Conservation (phyloP, 1,140 invertebrate species). For the Heterodera carotae region DNA sequence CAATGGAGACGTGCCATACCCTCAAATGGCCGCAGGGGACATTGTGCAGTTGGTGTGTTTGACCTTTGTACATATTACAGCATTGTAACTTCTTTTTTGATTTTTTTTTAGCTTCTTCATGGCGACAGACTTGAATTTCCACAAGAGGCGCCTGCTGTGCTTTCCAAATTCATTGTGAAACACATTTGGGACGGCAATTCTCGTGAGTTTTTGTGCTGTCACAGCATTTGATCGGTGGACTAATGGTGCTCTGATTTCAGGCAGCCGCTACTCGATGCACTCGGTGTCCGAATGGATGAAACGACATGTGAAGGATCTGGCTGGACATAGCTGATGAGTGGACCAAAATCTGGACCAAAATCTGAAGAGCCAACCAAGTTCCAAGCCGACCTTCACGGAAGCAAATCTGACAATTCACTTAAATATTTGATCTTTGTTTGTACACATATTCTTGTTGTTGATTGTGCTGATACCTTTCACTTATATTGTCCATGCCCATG, state of each 20-base stretch:
- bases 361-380: too few species aligned
- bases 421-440: too few species aligned
- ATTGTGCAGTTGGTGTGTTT: slow-evolving; percentile 22
- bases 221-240: too few species aligned
- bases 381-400: too few species aligned
- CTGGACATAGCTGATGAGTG: too few species aligned
- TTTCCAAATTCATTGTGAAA: neutral
- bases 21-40: slow-evolving; percentile 27
- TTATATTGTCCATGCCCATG: too few species aligned
- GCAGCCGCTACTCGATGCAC: neutral
- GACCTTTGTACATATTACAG: neutral
- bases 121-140: slow-evolving; percentile 10
- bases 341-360: too few species aligned
- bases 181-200: neutral
- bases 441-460: too few species aligned
- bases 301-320: neutral
- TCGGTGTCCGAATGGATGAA: neutral
- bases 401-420: too few species aligned
- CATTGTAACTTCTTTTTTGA: neutral
- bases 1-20: slow-evolving; percentile 37
- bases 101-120: neutral
- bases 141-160: neutral
- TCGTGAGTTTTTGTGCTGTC: too few species aligned
- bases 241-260: too few species aligned
- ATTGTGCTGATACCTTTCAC: too few species aligned